Evolutionary conservation across 2,113 vertebrate species (phyloP).

Genomic region (Heterotis niloticus): DNA sequence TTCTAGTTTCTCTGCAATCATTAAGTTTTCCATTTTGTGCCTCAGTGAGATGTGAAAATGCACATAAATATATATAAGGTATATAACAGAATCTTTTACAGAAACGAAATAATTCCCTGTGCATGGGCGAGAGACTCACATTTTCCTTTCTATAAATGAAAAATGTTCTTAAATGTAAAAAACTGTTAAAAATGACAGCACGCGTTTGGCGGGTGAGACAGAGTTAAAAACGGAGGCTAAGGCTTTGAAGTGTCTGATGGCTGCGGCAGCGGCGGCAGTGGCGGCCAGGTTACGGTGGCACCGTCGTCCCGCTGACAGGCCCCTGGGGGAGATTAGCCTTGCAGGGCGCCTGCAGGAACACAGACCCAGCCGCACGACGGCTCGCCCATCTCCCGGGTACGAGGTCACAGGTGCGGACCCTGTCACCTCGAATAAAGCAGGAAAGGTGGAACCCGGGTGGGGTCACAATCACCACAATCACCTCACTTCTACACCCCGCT

Average conservation of each 20-base stretch:
- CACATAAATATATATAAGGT: too few relatives aligned
- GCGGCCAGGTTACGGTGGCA: conserved; percentile 35
- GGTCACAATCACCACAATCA: conserved; percentile 4
- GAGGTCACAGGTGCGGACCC: conserved; percentile 56
- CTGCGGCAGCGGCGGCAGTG: conserved; percentile 25
- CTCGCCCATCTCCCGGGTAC: conserved; percentile 38
- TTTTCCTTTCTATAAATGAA: too few relatives aligned
- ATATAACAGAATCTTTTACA: too few relatives aligned
- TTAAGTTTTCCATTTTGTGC: too few relatives aligned
- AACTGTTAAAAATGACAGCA: too few relatives aligned
- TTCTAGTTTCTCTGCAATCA: neutral
- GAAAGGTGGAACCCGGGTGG: conserved; percentile 26
- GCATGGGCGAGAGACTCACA: too few relatives aligned
- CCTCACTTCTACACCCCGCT: too few relatives aligned
- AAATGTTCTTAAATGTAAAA: too few relatives aligned
- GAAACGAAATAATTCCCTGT: too few relatives aligned
- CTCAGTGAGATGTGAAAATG: too few relatives aligned
- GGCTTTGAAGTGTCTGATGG: neutral
- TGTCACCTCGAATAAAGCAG: conserved; percentile 65
- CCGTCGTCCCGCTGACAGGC: conserved; percentile 47
- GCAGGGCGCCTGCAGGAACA: conserved; percentile 69
- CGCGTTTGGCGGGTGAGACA: neutral
- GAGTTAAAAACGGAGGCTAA: neutral
- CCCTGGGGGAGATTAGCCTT: conserved; percentile 58
- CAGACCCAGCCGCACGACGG: conserved; percentile 55